Evolutionary conservation across 2,797 vertebrate genomes (phyloP).

Genomic region (Eidolon dupreanum): DNA sequence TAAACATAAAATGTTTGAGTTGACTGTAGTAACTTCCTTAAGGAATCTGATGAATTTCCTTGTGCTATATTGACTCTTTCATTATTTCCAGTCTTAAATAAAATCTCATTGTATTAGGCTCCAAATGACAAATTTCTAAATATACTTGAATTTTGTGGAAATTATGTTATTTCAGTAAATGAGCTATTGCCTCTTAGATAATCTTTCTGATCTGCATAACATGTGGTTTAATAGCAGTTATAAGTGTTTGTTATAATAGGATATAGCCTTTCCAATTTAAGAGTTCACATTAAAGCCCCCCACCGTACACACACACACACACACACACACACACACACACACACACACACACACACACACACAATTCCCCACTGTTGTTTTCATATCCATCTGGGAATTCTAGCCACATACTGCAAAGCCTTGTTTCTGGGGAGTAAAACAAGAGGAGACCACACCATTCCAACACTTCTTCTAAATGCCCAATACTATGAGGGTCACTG

Average conservation of each 20-base stretch:
- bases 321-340: neutral
- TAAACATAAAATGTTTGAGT: constrained; percentile 17
- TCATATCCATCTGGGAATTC: neutral
- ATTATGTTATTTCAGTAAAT: constrained; percentile 30
- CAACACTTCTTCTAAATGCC: constrained; percentile 3
- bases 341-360: neutral
- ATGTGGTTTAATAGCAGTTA: too few relatives aligned
- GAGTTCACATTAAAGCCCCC: neutral
- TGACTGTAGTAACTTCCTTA: constrained; percentile 40
- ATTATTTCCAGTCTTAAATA: constrained; percentile 47
- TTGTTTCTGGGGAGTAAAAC: constrained; percentile 38
- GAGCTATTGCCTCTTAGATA: neutral
- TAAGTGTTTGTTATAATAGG: neutral
- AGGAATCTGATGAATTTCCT: constrained; percentile 36
- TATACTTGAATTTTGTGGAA: constrained; percentile 41
- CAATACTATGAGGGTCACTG: neutral
- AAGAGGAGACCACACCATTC: neutral
- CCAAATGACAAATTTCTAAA: constrained; percentile 39
- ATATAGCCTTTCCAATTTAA: constrained; percentile 46
- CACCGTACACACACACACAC: neutral
- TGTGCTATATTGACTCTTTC: neutral
- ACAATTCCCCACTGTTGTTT: neutral
- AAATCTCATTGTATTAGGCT: constrained; percentile 11
- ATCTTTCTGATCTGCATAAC: neutral
- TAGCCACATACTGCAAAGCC: neutral